Conservation (phyloP, 2,888 invertebrate genomes). For the Tenthredo mesomela region DNA sequence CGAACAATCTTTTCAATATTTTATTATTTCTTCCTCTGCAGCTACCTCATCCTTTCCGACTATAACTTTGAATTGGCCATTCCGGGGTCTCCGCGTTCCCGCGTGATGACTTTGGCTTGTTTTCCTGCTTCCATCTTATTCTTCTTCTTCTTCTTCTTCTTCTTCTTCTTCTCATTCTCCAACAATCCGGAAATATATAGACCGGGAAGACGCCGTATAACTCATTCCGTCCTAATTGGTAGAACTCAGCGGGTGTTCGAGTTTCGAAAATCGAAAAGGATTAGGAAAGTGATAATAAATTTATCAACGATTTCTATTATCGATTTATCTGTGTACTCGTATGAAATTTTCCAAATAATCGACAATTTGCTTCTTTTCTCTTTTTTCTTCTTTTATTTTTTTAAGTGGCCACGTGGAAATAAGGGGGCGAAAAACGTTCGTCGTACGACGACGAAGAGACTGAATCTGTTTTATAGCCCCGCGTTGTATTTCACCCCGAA, state of each 20-base stretch:
- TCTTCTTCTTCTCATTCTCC: not conserved
- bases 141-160: not conserved
- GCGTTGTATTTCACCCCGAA: not conserved
- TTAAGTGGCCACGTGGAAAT: not conserved
- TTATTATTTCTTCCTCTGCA: constrained; percentile 59
- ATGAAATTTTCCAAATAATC: not conserved
- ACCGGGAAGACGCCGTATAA: constrained; percentile 56
- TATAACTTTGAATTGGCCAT: constrained; percentile 58
- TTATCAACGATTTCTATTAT: not conserved
- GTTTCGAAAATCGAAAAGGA: not conserved
- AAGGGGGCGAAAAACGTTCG: not conserved
- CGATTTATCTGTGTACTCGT: not conserved
- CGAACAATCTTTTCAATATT: constrained; percentile 61
- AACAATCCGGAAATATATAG: not conserved
- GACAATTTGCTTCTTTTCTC: too few relatives aligned
- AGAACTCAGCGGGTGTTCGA: constrained; percentile 53
- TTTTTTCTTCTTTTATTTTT: too few relatives aligned
- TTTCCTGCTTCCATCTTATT: constrained; percentile 5
- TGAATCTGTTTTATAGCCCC: not conserved
- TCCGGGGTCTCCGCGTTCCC: constrained; percentile 30
- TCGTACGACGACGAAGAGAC: not conserved
- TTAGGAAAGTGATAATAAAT: not conserved
- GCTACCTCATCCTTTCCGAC: constrained; percentile 38
- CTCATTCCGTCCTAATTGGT: constrained; percentile 63
- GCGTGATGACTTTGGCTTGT: constrained; percentile 50